phyloP scores from a whole-genome alignment of 2,797 vertebrate genomes.

The Catamblyrhynchus diadema region DNA sequence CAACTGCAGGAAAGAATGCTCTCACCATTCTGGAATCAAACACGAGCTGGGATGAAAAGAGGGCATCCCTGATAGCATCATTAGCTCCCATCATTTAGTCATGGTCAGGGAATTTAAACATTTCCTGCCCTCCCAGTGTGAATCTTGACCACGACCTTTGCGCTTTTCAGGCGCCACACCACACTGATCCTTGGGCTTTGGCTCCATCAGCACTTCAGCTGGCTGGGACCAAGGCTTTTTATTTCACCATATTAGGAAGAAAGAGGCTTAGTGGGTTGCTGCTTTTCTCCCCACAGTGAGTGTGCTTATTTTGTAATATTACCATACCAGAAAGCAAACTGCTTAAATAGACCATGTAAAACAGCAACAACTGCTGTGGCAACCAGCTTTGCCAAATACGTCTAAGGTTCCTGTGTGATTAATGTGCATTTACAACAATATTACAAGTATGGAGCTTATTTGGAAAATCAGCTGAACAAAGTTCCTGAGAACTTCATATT shows the following conservation, averaged over 20 bases:
- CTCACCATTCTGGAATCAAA: neutral
- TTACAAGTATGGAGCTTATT: neutral
- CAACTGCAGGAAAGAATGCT: neutral
- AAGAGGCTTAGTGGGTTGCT: neutral
- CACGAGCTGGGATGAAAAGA: neutral
- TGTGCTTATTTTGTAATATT: slow-evolving; percentile 39
- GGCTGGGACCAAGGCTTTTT: neutral
- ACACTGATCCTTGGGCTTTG: neutral
- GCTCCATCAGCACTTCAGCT: neutral
- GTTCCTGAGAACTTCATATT: neutral
- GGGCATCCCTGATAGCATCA: neutral
- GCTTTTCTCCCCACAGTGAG: slow-evolving; percentile 8
- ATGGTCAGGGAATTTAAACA: slow-evolving; percentile 52
- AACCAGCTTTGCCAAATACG: neutral
- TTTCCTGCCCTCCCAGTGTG: slow-evolving; percentile 34
- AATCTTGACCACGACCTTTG: neutral
- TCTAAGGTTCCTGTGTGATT: neutral
- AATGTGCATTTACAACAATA: neutral
- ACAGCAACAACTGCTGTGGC: slow-evolving; percentile 10
- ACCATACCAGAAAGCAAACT: slow-evolving; percentile 45
- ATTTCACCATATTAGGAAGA: slow-evolving; percentile 70
- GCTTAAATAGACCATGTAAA: slow-evolving; percentile 17
- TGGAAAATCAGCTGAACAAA: neutral
- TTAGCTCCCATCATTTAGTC: neutral
- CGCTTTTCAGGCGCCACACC: neutral